Evolutionary conservation across 2,888 invertebrate species (phyloP).

Genomic region (Cephus sareptanus): DNA sequence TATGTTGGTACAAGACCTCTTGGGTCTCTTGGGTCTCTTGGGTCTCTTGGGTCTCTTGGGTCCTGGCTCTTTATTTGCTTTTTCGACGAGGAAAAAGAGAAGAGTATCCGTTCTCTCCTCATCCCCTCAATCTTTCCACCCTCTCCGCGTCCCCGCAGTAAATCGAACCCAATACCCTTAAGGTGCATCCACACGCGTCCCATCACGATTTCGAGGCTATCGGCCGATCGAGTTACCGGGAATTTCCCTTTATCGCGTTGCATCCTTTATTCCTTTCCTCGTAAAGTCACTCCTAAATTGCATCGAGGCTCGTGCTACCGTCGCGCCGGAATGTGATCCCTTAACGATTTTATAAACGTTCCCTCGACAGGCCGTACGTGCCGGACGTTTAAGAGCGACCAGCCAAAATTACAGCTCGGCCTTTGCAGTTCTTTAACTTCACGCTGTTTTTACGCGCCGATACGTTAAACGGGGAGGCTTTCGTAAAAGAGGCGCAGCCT

Average conservation of each 20-base stretch:
- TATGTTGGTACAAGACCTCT: not conserved
- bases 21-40: too few relatives aligned
- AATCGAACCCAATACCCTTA: too few relatives aligned
- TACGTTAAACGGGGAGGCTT: conserved; percentile 33
- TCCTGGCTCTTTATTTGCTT: not conserved
- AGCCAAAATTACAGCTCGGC: conserved; percentile 39
- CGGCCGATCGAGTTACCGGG: conserved; percentile 42
- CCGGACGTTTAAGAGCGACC: conserved; percentile 41
- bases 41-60: too few relatives aligned
- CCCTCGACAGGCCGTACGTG: conserved; percentile 1
- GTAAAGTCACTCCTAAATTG: too few relatives aligned
- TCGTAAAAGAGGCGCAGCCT: conserved; percentile 30
- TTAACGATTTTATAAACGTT: conserved; percentile 12
- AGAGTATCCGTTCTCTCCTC: not conserved
- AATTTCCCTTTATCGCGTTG: conserved; percentile 15
- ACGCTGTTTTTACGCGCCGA: conserved; percentile 44
- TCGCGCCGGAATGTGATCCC: not conserved
- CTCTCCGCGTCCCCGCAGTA: not conserved
- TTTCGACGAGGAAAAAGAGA: not conserved
- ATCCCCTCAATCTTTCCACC: not conserved
- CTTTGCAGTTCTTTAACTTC: conserved; percentile 37
- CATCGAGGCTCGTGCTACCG: too few relatives aligned
- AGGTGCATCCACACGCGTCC: conserved; percentile 33
- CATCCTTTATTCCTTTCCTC: conserved; percentile 14
- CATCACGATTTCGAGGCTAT: conserved; percentile 41